Evolutionary conservation across 2,888 invertebrate genomes (phyloP), one percentile per base, ranked within the genome.

Genomic region (Papilio demoleus): DNA sequence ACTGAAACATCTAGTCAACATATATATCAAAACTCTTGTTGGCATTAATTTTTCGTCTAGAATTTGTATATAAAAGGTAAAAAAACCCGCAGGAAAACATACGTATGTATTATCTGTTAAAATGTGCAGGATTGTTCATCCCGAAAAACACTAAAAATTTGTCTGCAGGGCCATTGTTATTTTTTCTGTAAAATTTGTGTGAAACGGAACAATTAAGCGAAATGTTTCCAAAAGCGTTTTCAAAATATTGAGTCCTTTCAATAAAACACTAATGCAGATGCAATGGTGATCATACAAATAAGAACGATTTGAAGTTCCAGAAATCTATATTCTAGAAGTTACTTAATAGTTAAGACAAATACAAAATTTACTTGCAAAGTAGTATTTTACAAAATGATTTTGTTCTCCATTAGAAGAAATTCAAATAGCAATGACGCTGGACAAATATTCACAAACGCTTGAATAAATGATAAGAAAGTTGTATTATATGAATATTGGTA

Each of bases 151-250:
- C n/a, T n/a, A n/a, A n/a, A n/a, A n/a, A 8, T 17, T 45, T 31
- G 31, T 17, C 17, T 27, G 6, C 27, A 14, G 11, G 24, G 5
- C 1, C 50, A 47, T 38, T 47, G 19, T 63, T 53, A 24, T 40
- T 19, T 5, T 34, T 34, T 14, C 24, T 14, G 34, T 27, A 14
- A n/a, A n/a, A n/a, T 31, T 31, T 31, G 3, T 31, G 6, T 31
- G n/a, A 36, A 60, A 38, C n/a, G 8, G 24, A 40, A 59, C 38
- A 38, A 40, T 38, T 40, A 19, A 12, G 61, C 61, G 45, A 45
- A 62, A 45, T 31, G 31, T 11, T 62, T 45, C 19, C 40, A 40
- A 40, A 40, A 40, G n/a, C 60, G n/a, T 24, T 24, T 60, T 24
- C 40, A 60, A 38, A 19, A 22, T 12, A 47, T 22, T 47, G 47